These are phyloP conservation scores for Sinocyclocheilus maitianheensis DNA, from an alignment of 2,113 vertebrate genomes.

Conservation along the genomic window DNA sequence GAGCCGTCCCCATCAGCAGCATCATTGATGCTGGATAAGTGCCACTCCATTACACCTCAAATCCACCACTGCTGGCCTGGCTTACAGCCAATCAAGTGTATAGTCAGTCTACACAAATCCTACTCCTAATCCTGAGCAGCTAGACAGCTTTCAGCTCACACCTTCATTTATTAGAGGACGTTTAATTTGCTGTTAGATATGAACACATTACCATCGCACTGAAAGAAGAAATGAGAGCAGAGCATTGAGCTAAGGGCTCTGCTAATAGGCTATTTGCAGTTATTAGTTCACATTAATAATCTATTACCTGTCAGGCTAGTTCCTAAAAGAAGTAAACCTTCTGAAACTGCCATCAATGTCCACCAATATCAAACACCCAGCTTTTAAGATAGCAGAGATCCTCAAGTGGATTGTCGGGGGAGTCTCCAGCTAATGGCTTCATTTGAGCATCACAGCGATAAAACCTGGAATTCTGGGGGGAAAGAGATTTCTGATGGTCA, in stretches of 20 bases:
- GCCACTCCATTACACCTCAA: slow-evolving; percentile 3
- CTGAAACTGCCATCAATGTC: slow-evolving; percentile 62
- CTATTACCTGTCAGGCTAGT: slow-evolving; percentile 66
- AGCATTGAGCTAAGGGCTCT: slow-evolving; percentile 68
- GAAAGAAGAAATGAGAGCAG: slow-evolving; percentile 63
- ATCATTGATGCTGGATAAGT: slow-evolving; percentile 9
- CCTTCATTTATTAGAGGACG: slow-evolving; percentile 53
- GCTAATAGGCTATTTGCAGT: slow-evolving; percentile 70
- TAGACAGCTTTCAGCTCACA: slow-evolving; percentile 48
- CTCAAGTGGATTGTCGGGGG: slow-evolving; percentile 50
- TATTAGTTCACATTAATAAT: slow-evolving; percentile 77
- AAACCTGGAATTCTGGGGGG: not conserved
- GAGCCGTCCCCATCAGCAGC: not conserved
- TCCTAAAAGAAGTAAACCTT: slow-evolving; percentile 62
- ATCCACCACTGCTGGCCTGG: not conserved
- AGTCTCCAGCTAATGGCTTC: slow-evolving; percentile 40
- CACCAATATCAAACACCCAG: slow-evolving; percentile 65
- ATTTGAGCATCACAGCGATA: slow-evolving; percentile 26
- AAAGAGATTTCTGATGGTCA: not conserved
- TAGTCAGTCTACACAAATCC: not conserved
- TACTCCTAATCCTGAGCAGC: not conserved
- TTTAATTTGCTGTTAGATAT: slow-evolving; percentile 63
- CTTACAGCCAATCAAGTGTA: slow-evolving; percentile 4
- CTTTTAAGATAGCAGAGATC: slow-evolving; percentile 52
- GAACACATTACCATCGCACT: slow-evolving; percentile 71